Evolutionary conservation across 2,888 invertebrate genomes (phyloP), one percentile per base, ranked within the genome.

Genomic region (Galeruca laticollis): DNA sequence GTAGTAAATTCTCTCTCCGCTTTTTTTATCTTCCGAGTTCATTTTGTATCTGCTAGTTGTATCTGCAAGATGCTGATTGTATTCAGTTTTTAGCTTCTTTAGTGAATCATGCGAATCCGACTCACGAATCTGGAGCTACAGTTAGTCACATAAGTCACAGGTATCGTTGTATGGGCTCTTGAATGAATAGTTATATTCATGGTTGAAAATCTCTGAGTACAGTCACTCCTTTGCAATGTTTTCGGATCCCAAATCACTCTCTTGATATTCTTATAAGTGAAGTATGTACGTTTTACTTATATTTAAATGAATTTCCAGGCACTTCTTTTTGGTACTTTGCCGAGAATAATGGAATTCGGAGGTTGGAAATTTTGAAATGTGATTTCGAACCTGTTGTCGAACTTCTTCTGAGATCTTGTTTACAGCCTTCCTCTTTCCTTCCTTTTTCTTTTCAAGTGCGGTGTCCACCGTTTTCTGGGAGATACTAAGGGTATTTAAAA

Each of bases 151-250:
- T 15, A 60, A 18, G 37, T 67, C 63, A 31, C 70, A 70, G 9
- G 66, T 67, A 31, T 70, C 70, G 20, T 47, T 67, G 20, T 56
- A 59, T 8, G 64, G 60, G 13, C 26, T n/a, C n/a, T n/a, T n/a
- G n/a, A n/a, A n/a, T n/a, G n/a, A n/a, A n/a, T n/a, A n/a, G n/a
- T n/a, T n/a, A n/a, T n/a, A n/a, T n/a, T n/a, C n/a, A n/a, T n/a
- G n/a, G n/a, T n/a, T n/a, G n/a, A n/a, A n/a, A n/a, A 69, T 68
- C 35, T 67, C 60, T 3, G 60, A 56, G 35, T 72, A 68, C 61
- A 74, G 49, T 70, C 72, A 72, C 13, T 65, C 60, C 49, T 72
- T 72, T 11, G 74, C 66, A 52, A 71, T 71, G 47, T 52, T 26
- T 31, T 69, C 66, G 49, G 31, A 10, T 11, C n/a, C 26, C 8